phyloP scores from a whole-genome alignment of 2,113 vertebrate species.

The Delphinus delphis region DNA sequence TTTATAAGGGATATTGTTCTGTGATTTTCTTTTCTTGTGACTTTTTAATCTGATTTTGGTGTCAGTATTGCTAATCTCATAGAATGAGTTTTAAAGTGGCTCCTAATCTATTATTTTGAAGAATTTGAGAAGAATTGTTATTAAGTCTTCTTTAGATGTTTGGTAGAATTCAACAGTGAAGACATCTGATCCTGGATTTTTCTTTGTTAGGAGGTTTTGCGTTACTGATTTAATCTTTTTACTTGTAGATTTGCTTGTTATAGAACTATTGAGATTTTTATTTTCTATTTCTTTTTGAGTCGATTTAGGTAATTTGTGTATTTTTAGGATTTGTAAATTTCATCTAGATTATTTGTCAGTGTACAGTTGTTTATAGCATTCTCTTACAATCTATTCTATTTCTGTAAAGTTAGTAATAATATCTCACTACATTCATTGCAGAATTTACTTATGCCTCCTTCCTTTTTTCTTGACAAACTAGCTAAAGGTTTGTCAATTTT shows the following conservation, averaged over 20 bases:
- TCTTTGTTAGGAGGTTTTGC: background rate
- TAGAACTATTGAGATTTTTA: background rate
- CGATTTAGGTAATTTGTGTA: background rate
- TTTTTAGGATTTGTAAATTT: background rate
- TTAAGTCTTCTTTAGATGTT: background rate
- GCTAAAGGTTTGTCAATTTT: background rate
- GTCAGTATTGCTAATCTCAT: background rate
- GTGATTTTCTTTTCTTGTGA: background rate
- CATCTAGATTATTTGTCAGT: background rate
- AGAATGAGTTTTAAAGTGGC: background rate
- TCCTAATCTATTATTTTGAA: background rate
- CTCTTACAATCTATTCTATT: background rate
- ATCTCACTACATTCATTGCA: background rate
- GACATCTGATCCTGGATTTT: background rate
- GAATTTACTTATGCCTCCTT: background rate
- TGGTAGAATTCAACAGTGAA: background rate
- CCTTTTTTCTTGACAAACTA: background rate
- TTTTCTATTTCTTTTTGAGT: background rate
- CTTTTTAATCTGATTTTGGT: background rate
- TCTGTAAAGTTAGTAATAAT: background rate
- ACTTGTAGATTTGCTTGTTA: background rate
- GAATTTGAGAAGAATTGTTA: background rate
- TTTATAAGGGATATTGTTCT: background rate
- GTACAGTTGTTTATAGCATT: background rate
- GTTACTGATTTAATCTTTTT: background rate